Evolutionary conservation across 1,140 invertebrate genomes (phyloP).

Genomic region (Antheraea mylitta): DNA sequence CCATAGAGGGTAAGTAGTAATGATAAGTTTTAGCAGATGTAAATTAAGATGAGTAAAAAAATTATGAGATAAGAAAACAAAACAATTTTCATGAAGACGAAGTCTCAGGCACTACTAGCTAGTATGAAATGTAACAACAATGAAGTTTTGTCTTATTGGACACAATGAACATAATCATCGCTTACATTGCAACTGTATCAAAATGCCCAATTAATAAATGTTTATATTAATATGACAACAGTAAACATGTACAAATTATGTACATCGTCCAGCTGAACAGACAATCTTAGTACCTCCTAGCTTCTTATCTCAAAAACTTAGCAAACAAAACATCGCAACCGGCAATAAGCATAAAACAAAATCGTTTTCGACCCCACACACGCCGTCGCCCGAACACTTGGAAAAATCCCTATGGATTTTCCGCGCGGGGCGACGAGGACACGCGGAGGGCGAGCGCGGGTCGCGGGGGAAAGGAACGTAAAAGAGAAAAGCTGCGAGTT

Average conservation of each 20-base stretch:
- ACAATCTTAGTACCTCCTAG: constrained; percentile 49
- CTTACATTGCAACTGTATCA: neutral
- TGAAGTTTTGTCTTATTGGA: too few relatives aligned
- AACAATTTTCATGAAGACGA: too few relatives aligned
- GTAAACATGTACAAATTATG: neutral
- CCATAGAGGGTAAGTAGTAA: too few relatives aligned
- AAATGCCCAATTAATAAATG: neutral
- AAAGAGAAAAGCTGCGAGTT: constrained; percentile 81
- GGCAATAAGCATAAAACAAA: constrained; percentile 77
- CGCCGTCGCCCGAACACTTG: constrained; percentile 73
- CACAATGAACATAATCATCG: too few relatives aligned
- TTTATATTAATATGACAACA: neutral
- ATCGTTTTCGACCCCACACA: constrained; percentile 72
- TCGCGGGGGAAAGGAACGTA: constrained; percentile 68
- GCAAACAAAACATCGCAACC: constrained; percentile 73
- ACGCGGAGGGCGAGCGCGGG: constrained; percentile 32
- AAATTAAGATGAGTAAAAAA: too few relatives aligned
- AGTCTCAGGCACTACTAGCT: too few relatives aligned
- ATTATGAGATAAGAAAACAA: too few relatives aligned
- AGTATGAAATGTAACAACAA: too few relatives aligned
- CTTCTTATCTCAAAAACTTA: constrained; percentile 67
- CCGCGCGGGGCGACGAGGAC: constrained; percentile 53
- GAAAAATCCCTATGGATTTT: constrained; percentile 79
- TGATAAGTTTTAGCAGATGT: too few relatives aligned
- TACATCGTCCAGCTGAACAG: constrained; percentile 37